Evolutionary conservation across 1,140 invertebrate species (phyloP).

Genomic region (Cotesia vestalis): DNA sequence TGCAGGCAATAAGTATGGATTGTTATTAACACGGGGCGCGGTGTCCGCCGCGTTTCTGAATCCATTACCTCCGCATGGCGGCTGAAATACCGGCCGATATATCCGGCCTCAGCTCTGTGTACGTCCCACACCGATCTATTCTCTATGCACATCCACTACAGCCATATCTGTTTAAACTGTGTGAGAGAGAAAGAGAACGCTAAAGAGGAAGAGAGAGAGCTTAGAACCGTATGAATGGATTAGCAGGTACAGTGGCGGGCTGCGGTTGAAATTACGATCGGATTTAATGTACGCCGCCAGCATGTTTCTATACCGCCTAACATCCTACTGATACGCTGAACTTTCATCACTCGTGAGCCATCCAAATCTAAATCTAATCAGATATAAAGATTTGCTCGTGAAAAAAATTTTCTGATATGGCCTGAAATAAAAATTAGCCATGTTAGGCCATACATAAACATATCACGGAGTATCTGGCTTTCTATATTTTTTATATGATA

Average conservation of each 20-base stretch:
- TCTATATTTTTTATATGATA: no score
- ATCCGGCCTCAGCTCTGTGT: conserved; percentile 50
- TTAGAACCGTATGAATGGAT: conserved; percentile 59
- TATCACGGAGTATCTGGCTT: no score
- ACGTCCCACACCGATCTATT: conserved; percentile 42
- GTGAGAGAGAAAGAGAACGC: conserved; percentile 28
- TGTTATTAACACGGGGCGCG: conserved; percentile 68
- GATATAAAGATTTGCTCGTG: no score
- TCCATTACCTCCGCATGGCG: conserved; percentile 68
- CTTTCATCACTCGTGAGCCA: conserved; percentile 13
- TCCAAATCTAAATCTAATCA: neutral
- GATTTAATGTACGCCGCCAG: conserved; percentile 54
- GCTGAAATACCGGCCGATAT: conserved; percentile 67
- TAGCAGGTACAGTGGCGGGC: conserved; percentile 56
- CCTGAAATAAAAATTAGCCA: no score
- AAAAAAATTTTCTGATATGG: no score
- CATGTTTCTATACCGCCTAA: conserved; percentile 15
- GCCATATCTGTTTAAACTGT: no score
- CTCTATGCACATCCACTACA: no score
- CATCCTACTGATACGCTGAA: neutral
- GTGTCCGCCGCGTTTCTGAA: conserved; percentile 66
- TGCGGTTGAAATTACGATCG: conserved; percentile 62
- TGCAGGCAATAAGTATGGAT: conserved; percentile 68
- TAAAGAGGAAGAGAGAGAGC: conserved; percentile 35
- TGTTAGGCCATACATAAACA: no score